Base-by-base conservation (phyloP, 1,140 invertebrate genomes). In the Aphaenogaster rudis region DNA sequence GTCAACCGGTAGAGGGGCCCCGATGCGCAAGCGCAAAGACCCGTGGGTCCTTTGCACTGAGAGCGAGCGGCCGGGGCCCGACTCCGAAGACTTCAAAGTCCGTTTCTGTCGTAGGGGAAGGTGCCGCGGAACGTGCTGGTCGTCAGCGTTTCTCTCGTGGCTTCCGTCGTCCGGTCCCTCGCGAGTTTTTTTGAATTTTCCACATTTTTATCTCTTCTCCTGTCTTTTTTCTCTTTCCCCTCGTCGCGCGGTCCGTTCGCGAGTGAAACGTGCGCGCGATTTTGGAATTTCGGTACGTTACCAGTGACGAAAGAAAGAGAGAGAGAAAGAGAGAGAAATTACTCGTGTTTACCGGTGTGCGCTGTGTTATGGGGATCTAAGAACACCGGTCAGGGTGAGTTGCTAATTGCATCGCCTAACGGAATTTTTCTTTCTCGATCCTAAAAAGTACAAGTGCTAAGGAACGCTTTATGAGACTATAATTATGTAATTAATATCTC, bases 1-100 rank as follows among this genome's bases (percentile, higher is more conserved):
- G 54, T 86, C 69, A 71, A 50, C 57, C 17, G 33, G n/a, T 52
- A 36, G 76, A 85, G 76, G 91, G 84, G 74, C 15, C 11, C 39
- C 42, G 54, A 52, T 71, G 54, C 92, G 92, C 92, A 91, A 66
- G 91, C 92, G 92, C 87, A 15, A 67, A 86, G 88, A 88, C 81
- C 90, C 72, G n/a, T 79, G 74, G 54, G 79, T 78, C 87, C 61
- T 86, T 79, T 39, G 57, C 86, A 81, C 78, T 28, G 50, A 42
- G 71, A 67, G 45, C 80, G 42, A 11, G 7, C 39, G 28, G 50
- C 15, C 72, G 80, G 90, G 93, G 91, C 92, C 93, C 90, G 88
- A 45, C 89, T 86, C 79, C 87, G 87, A 86, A 92, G 92, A 88
- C 91, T 92, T 28, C 91, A 94, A 94, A 93, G 92, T 93, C 89